Percentiles rank a stretch among this genome's conserved stretches.
phyloP scores from a whole-genome alignment of 2,113 vertebrate genomes.

The Alexandromys fortis region DNA sequence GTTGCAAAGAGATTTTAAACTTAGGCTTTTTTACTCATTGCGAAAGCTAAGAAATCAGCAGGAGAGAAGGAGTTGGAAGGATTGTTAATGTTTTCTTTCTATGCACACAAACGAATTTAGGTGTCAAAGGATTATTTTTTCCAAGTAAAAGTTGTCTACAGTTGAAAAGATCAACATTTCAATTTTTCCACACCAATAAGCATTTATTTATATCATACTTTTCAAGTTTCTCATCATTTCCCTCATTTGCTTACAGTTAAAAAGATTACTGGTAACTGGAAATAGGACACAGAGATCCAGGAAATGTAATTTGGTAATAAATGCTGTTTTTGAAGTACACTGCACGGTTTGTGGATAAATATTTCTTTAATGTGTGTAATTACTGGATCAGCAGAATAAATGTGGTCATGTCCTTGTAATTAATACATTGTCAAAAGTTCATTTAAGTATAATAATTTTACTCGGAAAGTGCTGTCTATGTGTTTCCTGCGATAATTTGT shows the following conservation, averaged over 20 bases:
- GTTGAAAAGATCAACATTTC: conserved; percentile 47
- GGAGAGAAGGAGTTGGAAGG: background rate
- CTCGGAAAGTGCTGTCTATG: conserved; percentile 86
- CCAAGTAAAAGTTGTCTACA: conserved; percentile 4
- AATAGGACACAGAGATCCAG: conserved; percentile 80
- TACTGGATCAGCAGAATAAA: conserved; percentile 90
- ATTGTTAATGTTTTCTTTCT: background rate
- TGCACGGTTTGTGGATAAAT: conserved; percentile 89
- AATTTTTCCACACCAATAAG: conserved; percentile 58
- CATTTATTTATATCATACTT: conserved; percentile 68
- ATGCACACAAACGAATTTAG: conserved; percentile 15
- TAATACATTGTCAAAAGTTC: conserved; percentile 92
- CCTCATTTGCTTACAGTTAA: conserved; percentile 79
- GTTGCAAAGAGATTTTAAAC: conserved; percentile 26
- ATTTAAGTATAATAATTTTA: conserved; percentile 92
- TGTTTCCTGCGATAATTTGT: conserved; percentile 87
- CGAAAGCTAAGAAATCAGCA: background rate
- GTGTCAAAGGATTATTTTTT: conserved; percentile 38
- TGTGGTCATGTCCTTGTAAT: conserved; percentile 91
- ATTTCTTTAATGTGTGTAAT: conserved; percentile 91
- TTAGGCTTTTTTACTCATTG: conserved; percentile 45
- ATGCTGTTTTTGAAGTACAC: conserved; percentile 85
- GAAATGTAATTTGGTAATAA: conserved; percentile 86
- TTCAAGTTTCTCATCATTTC: conserved; percentile 49
- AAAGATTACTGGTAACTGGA: conserved; percentile 81